Conservation (phyloP, 2,113 vertebrate species). For the Monopterus albus region DNA sequence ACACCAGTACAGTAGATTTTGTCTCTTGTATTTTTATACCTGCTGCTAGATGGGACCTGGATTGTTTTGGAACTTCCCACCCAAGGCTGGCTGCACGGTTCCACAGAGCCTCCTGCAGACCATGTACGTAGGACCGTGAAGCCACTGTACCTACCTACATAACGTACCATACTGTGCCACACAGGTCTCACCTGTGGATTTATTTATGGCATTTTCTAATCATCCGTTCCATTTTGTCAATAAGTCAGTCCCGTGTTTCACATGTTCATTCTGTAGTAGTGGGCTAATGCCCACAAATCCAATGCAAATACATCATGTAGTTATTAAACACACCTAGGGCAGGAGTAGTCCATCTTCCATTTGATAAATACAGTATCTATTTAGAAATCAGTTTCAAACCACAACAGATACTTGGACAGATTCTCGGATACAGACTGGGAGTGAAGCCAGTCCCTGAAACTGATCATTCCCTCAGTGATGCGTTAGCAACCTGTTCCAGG, state of each 20-base stretch:
- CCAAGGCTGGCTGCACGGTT: slow-evolving; percentile 80
- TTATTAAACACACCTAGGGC: slow-evolving; percentile 12
- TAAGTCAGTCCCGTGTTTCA: slow-evolving; percentile 47
- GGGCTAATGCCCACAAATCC: not conserved
- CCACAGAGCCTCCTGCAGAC: slow-evolving; percentile 82
- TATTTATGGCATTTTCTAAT: slow-evolving; percentile 58
- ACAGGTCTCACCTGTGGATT: slow-evolving; percentile 36
- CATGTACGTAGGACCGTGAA: slow-evolving; percentile 78
- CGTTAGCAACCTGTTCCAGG: slow-evolving; percentile 35
- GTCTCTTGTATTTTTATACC: slow-evolving; percentile 76
- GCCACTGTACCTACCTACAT: slow-evolving; percentile 46
- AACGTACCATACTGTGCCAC: slow-evolving; percentile 36
- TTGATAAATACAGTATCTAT: slow-evolving; percentile 4
- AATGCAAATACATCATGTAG: not conserved
- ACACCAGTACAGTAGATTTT: slow-evolving; percentile 59
- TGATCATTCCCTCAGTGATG: slow-evolving; percentile 22
- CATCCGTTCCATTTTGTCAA: slow-evolving; percentile 62
- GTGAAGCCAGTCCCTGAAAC: slow-evolving; percentile 11
- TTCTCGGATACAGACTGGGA: slow-evolving; percentile 20
- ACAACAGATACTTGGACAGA: slow-evolving; percentile 24
- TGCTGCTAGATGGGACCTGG: slow-evolving; percentile 79
- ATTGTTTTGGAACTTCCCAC: slow-evolving; percentile 82
- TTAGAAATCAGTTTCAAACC: slow-evolving; percentile 1
- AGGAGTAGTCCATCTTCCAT: slow-evolving; percentile 24
- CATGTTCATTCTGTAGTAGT: slow-evolving; percentile 35